Evolutionary conservation across 1,140 invertebrate genomes (phyloP).

Genomic region (Rhagoletis pomonella): DNA sequence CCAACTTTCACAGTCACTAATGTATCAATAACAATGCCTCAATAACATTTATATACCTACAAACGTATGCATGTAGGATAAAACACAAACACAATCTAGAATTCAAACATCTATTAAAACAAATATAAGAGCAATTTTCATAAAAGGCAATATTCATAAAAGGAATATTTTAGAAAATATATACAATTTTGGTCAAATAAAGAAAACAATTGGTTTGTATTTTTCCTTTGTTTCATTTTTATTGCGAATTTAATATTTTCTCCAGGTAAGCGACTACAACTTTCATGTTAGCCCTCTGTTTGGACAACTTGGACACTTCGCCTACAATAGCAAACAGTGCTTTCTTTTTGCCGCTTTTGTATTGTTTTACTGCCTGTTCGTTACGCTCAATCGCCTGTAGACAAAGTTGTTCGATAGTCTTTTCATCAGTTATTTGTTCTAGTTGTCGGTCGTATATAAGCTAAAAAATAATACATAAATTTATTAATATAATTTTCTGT

Average conservation of each 20-base stretch:
- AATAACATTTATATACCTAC: not conserved
- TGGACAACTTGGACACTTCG: constrained; percentile 77
- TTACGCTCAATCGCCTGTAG: constrained; percentile 79
- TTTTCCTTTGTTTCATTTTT: constrained; percentile 48
- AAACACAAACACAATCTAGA: too few relatives aligned
- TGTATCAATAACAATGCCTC: not conserved
- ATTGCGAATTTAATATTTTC: constrained; percentile 76
- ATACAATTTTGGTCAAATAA: constrained; percentile 32
- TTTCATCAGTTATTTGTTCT: constrained; percentile 79
- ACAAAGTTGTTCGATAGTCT: constrained; percentile 79
- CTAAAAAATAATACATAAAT: constrained; percentile 70
- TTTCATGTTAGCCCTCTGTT: constrained; percentile 81
- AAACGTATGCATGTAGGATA: not conserved
- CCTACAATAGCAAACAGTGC: constrained; percentile 80
- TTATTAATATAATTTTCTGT: not conserved
- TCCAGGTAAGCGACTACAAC: constrained; percentile 78
- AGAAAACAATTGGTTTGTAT: not conserved
- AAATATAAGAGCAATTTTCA: not conserved
- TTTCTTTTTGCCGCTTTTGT: constrained; percentile 82
- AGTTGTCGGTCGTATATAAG: constrained; percentile 80
- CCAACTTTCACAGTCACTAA: not conserved
- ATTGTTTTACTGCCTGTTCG: constrained; percentile 80
- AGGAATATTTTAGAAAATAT: not conserved
- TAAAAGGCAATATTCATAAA: not conserved
- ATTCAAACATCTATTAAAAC: not conserved